These are phyloP conservation scores for Drosophila nigromelanica DNA, from an alignment of 1,140 invertebrate species.

Conservation along the genomic window DNA sequence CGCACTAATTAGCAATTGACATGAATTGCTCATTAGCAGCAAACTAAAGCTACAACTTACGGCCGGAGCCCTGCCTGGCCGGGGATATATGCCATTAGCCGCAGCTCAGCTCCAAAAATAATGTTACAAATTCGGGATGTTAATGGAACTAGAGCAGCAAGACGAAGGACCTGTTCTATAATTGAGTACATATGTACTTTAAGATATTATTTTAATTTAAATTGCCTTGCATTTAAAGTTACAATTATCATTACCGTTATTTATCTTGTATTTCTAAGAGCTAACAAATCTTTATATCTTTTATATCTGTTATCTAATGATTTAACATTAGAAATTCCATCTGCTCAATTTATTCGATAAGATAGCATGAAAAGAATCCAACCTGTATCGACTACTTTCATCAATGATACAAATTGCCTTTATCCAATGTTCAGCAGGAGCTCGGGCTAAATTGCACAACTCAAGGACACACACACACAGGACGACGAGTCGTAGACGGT, in stretches of 20 bases:
- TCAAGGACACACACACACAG: constrained; percentile 53
- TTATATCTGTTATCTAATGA: too few species aligned
- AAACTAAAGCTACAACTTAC: constrained; percentile 76
- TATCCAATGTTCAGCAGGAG: constrained; percentile 33
- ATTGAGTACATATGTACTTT: too few species aligned
- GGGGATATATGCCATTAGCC: not conserved
- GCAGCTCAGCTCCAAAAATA: constrained; percentile 4
- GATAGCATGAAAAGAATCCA: not conserved
- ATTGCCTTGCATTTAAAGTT: too few species aligned
- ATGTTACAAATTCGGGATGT: constrained; percentile 35
- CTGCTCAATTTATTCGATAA: not conserved
- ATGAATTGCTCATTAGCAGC: constrained; percentile 83
- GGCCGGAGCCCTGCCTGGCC: constrained; percentile 17
- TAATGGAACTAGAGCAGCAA: constrained; percentile 16
- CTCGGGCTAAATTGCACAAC: constrained; percentile 66
- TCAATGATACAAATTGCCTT: constrained; percentile 18
- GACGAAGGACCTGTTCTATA: not conserved
- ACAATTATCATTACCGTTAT: not conserved
- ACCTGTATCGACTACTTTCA: not conserved
- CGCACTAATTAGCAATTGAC: constrained; percentile 83
- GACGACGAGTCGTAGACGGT: constrained; percentile 24
- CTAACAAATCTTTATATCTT: too few species aligned
- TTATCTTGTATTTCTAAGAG: too few species aligned
- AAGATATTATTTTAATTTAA: too few species aligned
- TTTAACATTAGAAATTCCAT: too few species aligned